Percentiles rank a stretch among this genome's conserved stretches.
Evolutionary conservation across 2,797 vertebrate species (phyloP).

Genomic region (Salmo trutta): DNA sequence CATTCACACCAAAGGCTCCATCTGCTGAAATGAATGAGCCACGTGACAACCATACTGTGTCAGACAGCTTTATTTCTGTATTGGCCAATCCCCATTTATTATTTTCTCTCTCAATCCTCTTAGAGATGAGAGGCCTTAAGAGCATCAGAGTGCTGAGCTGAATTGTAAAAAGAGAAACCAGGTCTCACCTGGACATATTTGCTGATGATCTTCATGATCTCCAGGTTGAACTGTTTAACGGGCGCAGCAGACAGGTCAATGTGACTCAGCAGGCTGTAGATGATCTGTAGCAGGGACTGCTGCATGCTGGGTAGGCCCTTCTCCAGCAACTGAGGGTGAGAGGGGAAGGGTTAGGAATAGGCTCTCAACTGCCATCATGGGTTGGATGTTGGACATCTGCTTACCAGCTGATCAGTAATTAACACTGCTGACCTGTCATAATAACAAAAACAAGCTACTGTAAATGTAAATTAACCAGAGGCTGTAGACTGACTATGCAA

Average conservation of each 20-base stretch:
- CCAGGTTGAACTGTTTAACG: conserved; percentile 97
- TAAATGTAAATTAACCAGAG: neutral
- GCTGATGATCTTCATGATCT: conserved; percentile 98
- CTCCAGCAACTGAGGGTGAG: conserved; percentile 83
- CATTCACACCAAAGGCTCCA: neutral
- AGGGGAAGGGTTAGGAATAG: conserved; percentile 5
- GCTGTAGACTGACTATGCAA: neutral
- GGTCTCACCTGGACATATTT: conserved; percentile 97
- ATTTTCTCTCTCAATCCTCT: neutral
- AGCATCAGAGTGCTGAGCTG: neutral
- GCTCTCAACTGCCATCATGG: neutral
- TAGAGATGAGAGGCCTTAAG: neutral
- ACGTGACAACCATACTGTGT: neutral
- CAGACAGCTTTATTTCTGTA: neutral
- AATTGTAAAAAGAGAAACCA: conserved; percentile 1
- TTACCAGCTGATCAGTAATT: neutral
- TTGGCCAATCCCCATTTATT: no score
- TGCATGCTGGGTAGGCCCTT: conserved; percentile 97
- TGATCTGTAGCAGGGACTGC: conserved; percentile 94
- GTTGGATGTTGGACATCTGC: neutral
- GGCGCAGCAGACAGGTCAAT: conserved; percentile 93
- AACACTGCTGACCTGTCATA: no score
- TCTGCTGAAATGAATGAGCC: neutral
- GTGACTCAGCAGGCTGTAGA: conserved; percentile 95
- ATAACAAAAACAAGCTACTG: neutral